These are phyloP conservation scores for Labeo catla DNA, from an alignment of 2,113 vertebrate genomes.

Conservation along the genomic window DNA sequence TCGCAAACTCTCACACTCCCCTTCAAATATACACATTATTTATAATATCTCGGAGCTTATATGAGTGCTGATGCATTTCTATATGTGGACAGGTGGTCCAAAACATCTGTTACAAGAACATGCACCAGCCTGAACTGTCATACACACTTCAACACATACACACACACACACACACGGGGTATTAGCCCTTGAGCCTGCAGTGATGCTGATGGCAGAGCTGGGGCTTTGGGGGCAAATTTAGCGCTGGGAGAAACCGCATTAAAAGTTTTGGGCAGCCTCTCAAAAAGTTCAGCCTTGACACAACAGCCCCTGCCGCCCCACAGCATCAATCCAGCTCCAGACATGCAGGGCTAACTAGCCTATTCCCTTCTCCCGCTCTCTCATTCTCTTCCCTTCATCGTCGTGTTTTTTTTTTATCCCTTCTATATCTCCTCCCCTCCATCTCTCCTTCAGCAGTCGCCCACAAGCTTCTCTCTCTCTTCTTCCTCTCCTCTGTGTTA, in stretches of 20 bases:
- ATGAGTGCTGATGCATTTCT: not conserved
- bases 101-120: constrained; percentile 14
- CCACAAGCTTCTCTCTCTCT: not conserved
- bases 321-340: constrained; percentile 38
- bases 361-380: constrained; percentile 8
- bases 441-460: not conserved
- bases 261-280: constrained; percentile 59
- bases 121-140: not conserved
- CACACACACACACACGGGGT: constrained; percentile 25
- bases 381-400: constrained; percentile 5
- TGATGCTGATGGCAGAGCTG: constrained; percentile 36
- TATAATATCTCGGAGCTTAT: not conserved
- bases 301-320: constrained; percentile 35
- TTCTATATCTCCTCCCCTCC: not conserved
- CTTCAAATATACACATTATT: not conserved
- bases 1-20: not conserved
- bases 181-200: constrained; percentile 1
- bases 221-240: constrained; percentile 36
- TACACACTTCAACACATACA: not conserved
- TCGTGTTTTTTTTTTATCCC: constrained; percentile 45
- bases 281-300: constrained; percentile 44
- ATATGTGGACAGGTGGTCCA: not conserved
- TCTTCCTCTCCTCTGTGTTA: constrained; percentile 8
- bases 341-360: constrained; percentile 21
- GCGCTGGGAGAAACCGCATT: constrained; percentile 53